phyloP scores from a whole-genome alignment of 1,140 invertebrate species.

The Oedothorax gibbosus region DNA sequence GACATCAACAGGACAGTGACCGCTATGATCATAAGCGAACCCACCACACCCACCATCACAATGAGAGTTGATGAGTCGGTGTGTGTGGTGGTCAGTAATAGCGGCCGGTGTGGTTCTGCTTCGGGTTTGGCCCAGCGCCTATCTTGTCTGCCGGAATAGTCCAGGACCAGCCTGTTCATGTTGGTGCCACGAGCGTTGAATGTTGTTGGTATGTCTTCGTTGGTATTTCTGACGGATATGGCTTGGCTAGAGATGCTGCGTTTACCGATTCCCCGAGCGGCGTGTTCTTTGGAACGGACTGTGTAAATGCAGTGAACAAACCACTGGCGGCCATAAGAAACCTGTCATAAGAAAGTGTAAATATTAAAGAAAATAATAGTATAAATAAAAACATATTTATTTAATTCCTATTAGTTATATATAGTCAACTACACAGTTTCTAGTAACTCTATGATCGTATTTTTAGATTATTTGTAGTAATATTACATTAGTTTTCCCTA shows the following conservation, averaged over 20 bases:
- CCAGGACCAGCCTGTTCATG: conserved; percentile 66
- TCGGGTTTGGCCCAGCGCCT: too few species aligned
- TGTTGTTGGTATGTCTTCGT: conserved; percentile 63
- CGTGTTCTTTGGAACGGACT: conserved; percentile 65
- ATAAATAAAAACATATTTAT: not conserved
- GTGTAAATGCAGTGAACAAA: conserved; percentile 69
- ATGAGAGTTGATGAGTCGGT: not conserved
- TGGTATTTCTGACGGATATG: conserved; percentile 38
- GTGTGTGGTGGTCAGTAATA: not conserved
- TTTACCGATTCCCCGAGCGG: conserved; percentile 63
- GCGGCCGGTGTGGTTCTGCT: not conserved
- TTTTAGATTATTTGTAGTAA: too few species aligned
- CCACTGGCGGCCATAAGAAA: conserved; percentile 68
- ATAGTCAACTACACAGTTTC: not conserved
- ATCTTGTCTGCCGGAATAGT: conserved; percentile 34
- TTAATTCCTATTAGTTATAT: not conserved
- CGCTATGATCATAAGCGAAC: conserved; percentile 33
- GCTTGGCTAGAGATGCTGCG: conserved; percentile 62
- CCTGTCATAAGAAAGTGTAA: conserved; percentile 62
- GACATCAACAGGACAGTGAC: conserved; percentile 39
- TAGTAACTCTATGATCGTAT: too few species aligned
- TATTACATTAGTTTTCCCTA: too few species aligned
- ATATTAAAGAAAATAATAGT: not conserved
- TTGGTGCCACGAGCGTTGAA: conserved; percentile 67
- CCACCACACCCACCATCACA: conserved; percentile 17